Base-by-base conservation (phyloP, 2,888 invertebrate genomes). In the Megamerina dolium region DNA sequence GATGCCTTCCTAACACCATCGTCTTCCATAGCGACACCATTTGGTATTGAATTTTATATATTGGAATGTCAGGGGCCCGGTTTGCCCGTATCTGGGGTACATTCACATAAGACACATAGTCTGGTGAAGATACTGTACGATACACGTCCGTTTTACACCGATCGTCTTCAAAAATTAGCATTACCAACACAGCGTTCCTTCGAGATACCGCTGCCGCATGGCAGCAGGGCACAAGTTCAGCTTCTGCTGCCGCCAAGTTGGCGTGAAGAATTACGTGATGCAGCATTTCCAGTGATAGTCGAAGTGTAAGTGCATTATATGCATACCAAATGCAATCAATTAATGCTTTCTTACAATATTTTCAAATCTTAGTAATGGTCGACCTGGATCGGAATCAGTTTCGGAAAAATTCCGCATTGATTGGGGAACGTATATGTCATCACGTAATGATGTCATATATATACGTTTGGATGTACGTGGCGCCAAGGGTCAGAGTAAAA, bases 391-490 rank as follows among this genome's bases (percentile, higher is more conserved):
- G 56, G 90, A 91, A 70, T 82, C 87, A 45, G 94, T 94, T 49
- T 88, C 88, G 2, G 89, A 93, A 57, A 79, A 84, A 70, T 94
- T 90, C 74, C 73, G 80, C 51, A 79, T 92, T 56, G 87, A 89
- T 71, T 93, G 92, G 90, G 89, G 90, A 48, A 87, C 91, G 26
- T 93, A 92, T 73, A 86, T 94, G 83, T 87, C 90, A 44, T 89
- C 89, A 45, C 82, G 87, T 52, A 86, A 87, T 66, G 88, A 90
- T 74, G 87, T 92, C 46, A 90, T 94, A 45, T 90, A 92, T 72
- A 85, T 91, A 35, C 82, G 87, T 61, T 76, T 94, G 60, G 95
- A 95, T 74, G 94, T 93, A 14, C 78, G 94, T 39, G 95, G 95
- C 19, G 82, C 88, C 37, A 75, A 81, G 35, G 83, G 83, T 1